Conservation (phyloP, 37 sponge, comb jelly and placozoan genomes). For the Beroe forskalii region DNA sequence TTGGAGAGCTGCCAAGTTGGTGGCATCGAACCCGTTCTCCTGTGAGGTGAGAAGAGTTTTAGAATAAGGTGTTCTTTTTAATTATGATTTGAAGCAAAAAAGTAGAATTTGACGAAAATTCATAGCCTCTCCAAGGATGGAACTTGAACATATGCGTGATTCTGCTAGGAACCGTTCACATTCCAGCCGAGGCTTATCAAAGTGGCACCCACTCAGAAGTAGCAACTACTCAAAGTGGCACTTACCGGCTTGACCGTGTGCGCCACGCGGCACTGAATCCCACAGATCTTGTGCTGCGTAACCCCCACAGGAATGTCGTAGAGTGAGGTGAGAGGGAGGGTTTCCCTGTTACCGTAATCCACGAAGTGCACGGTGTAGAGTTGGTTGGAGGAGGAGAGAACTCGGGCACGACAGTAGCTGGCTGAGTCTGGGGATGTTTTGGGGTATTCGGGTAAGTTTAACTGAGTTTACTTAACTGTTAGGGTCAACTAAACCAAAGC, state of each 20-base stretch:
- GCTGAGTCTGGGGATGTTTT: background rate
- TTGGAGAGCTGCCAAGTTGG: background rate
- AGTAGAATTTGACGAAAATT: too few relatives aligned
- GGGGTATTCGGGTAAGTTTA: too few relatives aligned
- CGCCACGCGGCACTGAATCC: background rate
- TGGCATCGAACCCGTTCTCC: background rate
- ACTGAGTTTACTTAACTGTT: too few relatives aligned
- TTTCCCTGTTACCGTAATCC: background rate
- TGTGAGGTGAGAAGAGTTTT: too few relatives aligned
- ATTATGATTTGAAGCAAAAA: too few relatives aligned
- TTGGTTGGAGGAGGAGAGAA: background rate
- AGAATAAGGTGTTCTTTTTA: too few relatives aligned
- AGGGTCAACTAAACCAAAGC: background rate
- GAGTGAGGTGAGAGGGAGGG: background rate
- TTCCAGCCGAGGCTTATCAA: too few relatives aligned
- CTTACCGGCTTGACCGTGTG: background rate
- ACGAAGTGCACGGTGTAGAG: conserved; percentile 35
- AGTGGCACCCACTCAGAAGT: too few relatives aligned
- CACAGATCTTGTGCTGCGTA: background rate
- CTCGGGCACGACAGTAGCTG: background rate
- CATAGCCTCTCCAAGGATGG: too few relatives aligned
- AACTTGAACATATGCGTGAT: too few relatives aligned
- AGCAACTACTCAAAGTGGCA: too few relatives aligned
- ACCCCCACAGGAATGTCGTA: background rate
- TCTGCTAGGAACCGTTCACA: too few relatives aligned